Conservation (phyloP, 2,888 invertebrate genomes). For the Xylota sylvarum region DNA sequence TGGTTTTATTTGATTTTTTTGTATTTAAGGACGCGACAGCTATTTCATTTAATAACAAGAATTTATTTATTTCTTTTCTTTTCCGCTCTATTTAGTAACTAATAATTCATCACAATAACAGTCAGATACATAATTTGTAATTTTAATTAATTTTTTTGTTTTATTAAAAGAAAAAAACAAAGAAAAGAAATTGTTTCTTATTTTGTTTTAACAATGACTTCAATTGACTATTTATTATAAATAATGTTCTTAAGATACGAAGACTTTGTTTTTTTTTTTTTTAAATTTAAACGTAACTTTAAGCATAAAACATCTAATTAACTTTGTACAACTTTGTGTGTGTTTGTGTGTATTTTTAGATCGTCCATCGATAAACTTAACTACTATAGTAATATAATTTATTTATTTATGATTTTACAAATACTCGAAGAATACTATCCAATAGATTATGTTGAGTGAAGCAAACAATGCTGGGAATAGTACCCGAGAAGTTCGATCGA, state of each 20-base stretch:
- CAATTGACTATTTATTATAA: constrained; percentile 38
- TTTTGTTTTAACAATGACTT: constrained; percentile 40
- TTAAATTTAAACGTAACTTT: constrained; percentile 45
- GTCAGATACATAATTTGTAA: constrained; percentile 33
- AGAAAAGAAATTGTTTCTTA: background rate
- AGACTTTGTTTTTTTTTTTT: constrained; percentile 2
- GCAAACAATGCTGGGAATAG: constrained; percentile 90
- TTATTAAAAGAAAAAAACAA: constrained; percentile 16
- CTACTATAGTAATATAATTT: constrained; percentile 16
- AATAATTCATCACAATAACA: constrained; percentile 61
- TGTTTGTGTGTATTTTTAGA: background rate
- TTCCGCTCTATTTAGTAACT: constrained; percentile 35
- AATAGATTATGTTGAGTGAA: constrained; percentile 89
- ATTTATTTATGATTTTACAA: constrained; percentile 84
- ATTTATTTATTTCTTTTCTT: background rate
- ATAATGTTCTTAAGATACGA: constrained; percentile 27
- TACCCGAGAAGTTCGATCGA: constrained; percentile 89
- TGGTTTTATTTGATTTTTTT: background rate
- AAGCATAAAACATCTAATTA: constrained; percentile 51
- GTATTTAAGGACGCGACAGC: constrained; percentile 41
- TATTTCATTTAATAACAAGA: constrained; percentile 25
- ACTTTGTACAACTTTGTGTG: constrained; percentile 66
- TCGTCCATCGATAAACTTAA: constrained; percentile 9
- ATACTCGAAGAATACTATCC: constrained; percentile 91
- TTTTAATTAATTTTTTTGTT: background rate